Percentiles rank a stretch among this genome's conserved stretches.
Conservation (phyloP, 2,113 vertebrate species). For the Coptodon bakossiorum region DNA sequence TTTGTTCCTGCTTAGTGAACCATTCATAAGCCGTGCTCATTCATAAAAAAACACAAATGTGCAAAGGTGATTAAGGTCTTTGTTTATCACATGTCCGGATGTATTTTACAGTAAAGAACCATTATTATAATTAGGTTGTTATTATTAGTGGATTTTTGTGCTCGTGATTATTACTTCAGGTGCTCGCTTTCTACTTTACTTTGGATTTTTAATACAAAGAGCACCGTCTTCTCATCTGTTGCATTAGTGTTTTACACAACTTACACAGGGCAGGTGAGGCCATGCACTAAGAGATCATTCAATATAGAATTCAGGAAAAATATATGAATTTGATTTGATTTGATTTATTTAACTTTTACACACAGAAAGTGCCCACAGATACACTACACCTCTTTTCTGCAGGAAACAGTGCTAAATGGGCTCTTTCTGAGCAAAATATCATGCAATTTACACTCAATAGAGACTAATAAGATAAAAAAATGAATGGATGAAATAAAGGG, state of each 20-base stretch:
- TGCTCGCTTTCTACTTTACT: neutral
- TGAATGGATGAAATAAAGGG: neutral
- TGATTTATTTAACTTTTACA: neutral
- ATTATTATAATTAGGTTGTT: neutral
- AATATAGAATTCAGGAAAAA: neutral
- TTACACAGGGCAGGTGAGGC: neutral
- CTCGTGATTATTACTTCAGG: neutral
- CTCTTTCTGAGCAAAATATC: neutral
- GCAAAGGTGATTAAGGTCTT: neutral
- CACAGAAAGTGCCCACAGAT: neutral
- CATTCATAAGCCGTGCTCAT: slow-evolving; percentile 8
- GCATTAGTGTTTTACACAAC: neutral
- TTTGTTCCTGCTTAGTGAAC: neutral
- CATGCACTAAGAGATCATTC: neutral
- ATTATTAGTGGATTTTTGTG: neutral
- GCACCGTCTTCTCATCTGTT: neutral
- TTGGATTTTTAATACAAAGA: neutral
- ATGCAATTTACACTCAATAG: neutral
- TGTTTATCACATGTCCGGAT: neutral
- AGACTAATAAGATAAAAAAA: neutral
- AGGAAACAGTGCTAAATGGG: neutral
- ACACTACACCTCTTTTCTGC: neutral
- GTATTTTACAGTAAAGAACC: neutral
- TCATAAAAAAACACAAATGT: slow-evolving; percentile 1
- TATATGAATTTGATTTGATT: neutral